These are phyloP conservation scores for Punctoribates punctum DNA, from an alignment of 2,888 invertebrate genomes.

Conservation along the genomic window DNA sequence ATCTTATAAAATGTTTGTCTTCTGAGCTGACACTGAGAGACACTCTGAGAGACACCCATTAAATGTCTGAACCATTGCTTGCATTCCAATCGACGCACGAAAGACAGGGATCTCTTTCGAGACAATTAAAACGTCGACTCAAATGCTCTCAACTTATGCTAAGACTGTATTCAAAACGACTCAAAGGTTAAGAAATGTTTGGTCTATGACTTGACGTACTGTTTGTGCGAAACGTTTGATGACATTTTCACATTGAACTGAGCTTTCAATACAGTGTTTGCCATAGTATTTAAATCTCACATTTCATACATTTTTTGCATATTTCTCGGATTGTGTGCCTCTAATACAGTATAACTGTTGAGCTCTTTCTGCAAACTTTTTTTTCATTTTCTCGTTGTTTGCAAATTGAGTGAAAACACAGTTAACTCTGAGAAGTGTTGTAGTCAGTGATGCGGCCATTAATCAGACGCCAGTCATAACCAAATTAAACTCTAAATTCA, in stretches of 20 bases:
- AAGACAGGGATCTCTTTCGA: background rate
- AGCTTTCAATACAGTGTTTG: background rate
- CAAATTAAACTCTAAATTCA: no score
- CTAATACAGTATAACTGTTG: no score
- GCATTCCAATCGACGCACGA: no score
- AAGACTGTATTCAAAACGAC: no score
- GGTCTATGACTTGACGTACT: background rate
- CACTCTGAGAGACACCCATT: background rate
- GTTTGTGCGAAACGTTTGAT: background rate
- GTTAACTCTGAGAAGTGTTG: no score
- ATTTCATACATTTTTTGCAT: slow-evolving; percentile 7
- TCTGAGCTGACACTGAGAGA: background rate
- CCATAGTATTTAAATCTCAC: background rate
- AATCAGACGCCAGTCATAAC: no score
- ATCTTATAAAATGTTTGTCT: no score
- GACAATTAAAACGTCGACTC: background rate
- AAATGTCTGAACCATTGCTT: background rate
- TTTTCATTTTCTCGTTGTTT: no score
- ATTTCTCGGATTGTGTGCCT: background rate
- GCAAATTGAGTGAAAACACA: no score
- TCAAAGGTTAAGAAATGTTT: background rate
- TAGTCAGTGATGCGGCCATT: no score
- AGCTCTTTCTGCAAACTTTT: no score
- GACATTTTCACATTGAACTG: background rate
- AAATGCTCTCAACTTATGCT: no score